Conservation (phyloP, 2,113 vertebrate genomes). For the Salvelinus fontinalis region DNA sequence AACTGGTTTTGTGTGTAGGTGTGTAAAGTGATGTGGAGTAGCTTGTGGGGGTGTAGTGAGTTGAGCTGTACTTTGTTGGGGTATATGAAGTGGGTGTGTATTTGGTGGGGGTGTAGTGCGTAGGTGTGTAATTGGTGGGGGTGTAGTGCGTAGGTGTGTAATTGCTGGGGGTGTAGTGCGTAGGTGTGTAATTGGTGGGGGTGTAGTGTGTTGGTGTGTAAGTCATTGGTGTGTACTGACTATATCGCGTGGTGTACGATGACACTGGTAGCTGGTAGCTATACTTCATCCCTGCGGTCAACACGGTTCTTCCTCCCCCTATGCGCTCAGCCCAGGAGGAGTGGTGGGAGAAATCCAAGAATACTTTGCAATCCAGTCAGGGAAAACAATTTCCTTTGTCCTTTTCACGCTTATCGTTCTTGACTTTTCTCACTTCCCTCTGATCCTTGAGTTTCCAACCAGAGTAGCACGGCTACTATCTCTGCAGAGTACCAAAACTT, state of each 20-base stretch:
- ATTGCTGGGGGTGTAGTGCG: constrained; percentile 34
- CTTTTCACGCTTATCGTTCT: constrained; percentile 17
- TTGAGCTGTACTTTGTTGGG: constrained; percentile 50
- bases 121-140: constrained; percentile 53
- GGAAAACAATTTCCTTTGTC: constrained; percentile 36
- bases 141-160: constrained; percentile 26
- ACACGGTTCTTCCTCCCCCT: constrained; percentile 33
- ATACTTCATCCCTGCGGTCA: constrained; percentile 80
- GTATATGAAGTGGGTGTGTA: constrained; percentile 34
- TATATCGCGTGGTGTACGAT: constrained; percentile 54
- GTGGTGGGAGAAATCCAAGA: constrained; percentile 47
- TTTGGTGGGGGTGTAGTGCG: constrained; percentile 50
- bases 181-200: constrained; percentile 38
- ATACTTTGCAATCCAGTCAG: constrained; percentile 45
- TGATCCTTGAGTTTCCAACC: constrained; percentile 30
- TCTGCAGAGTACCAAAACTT: constrained; percentile 10
- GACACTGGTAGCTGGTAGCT: constrained; percentile 64
- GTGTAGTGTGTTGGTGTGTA: constrained; percentile 59
- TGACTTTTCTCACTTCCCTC: constrained; percentile 5
- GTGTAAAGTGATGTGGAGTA: constrained; percentile 47
- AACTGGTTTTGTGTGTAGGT: constrained; percentile 56
- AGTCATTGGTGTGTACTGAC: constrained; percentile 58
- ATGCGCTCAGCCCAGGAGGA: constrained; percentile 24
- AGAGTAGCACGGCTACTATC: constrained; percentile 18
- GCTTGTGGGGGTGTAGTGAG: constrained; percentile 14